Percentiles rank a stretch among this genome's conserved stretches.
These are phyloP conservation scores for Sthenelais limicola DNA, from an alignment of 2,888 invertebrate genomes.

Conservation along the genomic window DNA sequence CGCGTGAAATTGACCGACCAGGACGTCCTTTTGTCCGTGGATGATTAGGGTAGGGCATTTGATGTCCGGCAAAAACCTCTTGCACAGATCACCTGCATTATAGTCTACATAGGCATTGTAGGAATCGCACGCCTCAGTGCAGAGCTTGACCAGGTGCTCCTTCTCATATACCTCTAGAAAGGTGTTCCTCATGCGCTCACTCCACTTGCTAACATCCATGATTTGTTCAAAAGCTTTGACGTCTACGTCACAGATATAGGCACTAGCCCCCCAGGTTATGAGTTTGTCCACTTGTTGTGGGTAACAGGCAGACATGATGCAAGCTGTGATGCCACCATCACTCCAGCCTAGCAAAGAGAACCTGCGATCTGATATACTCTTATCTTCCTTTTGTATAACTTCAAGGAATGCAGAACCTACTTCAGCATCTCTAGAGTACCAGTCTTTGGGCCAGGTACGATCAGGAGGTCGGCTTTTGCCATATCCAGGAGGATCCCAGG, in stretches of 20 bases:
- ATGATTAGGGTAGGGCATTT: slow-evolving; percentile 85
- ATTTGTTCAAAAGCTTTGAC: slow-evolving; percentile 70
- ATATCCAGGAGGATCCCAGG: slow-evolving; percentile 86
- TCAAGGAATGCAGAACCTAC: slow-evolving; percentile 79
- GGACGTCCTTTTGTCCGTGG: slow-evolving; percentile 87
- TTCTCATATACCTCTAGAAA: slow-evolving; percentile 83
- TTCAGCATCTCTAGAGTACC: slow-evolving; percentile 83
- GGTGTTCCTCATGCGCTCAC: slow-evolving; percentile 82
- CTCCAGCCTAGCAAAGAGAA: slow-evolving; percentile 89
- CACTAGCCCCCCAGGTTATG: slow-evolving; percentile 84
- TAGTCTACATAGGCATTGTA: slow-evolving; percentile 75
- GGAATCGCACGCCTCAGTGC: slow-evolving; percentile 83
- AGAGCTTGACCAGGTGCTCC: slow-evolving; percentile 79
- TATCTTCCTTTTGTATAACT: background rate
- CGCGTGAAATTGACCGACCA: slow-evolving; percentile 83
- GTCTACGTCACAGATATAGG: slow-evolving; percentile 82
- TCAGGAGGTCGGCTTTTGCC: slow-evolving; percentile 87
- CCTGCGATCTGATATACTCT: background rate
- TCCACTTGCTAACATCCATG: slow-evolving; percentile 77
- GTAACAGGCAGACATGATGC: slow-evolving; percentile 84
- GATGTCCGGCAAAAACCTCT: slow-evolving; percentile 78
- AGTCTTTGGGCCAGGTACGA: slow-evolving; percentile 80
- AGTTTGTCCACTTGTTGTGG: slow-evolving; percentile 80
- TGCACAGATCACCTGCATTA: slow-evolving; percentile 82
- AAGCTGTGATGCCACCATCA: slow-evolving; percentile 86